These are phyloP conservation scores for Crocallis elinguaria DNA, from an alignment of 2,888 invertebrate genomes.

Conservation along the genomic window DNA sequence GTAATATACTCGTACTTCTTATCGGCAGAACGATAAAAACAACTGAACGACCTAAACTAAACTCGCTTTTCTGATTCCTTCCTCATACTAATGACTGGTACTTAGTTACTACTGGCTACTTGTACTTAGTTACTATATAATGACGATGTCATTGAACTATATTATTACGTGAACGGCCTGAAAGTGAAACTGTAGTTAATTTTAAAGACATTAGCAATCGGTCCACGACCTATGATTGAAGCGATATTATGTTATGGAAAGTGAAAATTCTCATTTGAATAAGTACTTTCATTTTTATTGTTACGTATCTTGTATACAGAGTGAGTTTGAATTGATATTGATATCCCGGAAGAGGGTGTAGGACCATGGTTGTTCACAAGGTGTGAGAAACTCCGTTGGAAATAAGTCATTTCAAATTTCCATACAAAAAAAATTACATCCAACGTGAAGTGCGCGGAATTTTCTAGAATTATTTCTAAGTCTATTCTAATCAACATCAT, in stretches of 20 bases:
- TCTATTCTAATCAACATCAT: too few relatives aligned
- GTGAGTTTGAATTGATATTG: not conserved
- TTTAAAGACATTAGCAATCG: constrained; percentile 44
- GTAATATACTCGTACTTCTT: too few relatives aligned
- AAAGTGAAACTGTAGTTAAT: constrained; percentile 47
- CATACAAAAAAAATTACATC: too few relatives aligned
- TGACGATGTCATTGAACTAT: constrained; percentile 11
- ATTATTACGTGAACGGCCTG: constrained; percentile 18
- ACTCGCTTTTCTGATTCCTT: not conserved
- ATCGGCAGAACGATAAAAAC: too few relatives aligned
- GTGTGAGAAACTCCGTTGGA: too few relatives aligned
- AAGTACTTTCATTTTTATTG: constrained; percentile 29
- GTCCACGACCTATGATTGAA: constrained; percentile 42
- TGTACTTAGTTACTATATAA: not conserved
- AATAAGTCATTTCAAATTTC: too few relatives aligned
- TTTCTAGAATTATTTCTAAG: too few relatives aligned
- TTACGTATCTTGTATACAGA: not conserved
- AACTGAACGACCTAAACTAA: not conserved
- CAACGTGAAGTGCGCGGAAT: too few relatives aligned
- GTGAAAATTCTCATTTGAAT: constrained; percentile 44
- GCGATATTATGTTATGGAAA: constrained; percentile 45
- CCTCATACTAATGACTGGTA: not conserved
- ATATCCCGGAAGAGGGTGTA: too few relatives aligned
- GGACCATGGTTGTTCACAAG: too few relatives aligned
- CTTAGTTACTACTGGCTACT: not conserved